A percentile compares a stretch with the other conserved stretches of the same genome.
phyloP scores from a whole-genome alignment of 1,140 invertebrate genomes.

The Philotrypesis tridentata region DNA sequence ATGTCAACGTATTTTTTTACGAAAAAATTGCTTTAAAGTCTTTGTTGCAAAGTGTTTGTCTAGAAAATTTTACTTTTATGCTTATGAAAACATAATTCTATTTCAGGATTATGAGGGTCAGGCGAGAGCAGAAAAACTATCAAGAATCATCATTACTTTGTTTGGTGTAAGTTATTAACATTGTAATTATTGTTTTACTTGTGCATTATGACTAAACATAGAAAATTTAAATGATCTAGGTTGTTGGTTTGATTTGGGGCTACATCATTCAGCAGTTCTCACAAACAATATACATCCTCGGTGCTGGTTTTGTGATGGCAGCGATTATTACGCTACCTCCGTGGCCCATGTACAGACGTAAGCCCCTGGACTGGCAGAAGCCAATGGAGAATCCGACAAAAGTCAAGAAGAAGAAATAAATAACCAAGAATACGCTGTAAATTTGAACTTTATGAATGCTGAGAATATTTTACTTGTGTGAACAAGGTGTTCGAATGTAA shows the following conservation, averaged over 20 bases:
- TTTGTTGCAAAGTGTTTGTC: background rate
- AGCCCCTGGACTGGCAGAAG: conserved; percentile 94
- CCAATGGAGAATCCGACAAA: conserved; percentile 65
- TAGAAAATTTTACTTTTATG: background rate
- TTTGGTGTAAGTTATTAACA: conserved; percentile 81
- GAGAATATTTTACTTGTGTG: background rate
- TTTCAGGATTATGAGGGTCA: conserved; percentile 93
- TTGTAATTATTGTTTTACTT: conserved; percentile 19
- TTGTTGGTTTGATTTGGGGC: conserved; percentile 92
- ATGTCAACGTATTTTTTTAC: background rate
- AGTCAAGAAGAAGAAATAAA: conserved; percentile 48
- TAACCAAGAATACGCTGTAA: background rate
- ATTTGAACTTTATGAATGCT: conserved; percentile 11
- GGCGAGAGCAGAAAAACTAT: conserved; percentile 89
- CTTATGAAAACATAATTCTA: conserved; percentile 48
- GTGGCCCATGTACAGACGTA: conserved; percentile 93
- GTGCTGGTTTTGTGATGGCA: conserved; percentile 90
- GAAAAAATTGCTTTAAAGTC: background rate
- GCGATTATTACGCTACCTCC: conserved; percentile 90
- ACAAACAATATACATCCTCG: conserved; percentile 94
- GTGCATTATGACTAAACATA: background rate
- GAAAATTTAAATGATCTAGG: conserved; percentile 68
- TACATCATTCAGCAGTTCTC: conserved; percentile 96
- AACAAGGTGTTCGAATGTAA: background rate
- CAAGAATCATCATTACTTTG: conserved; percentile 89